Evolutionary conservation across 1,140 invertebrate genomes (phyloP).

Genomic region (Bacillus rossius): DNA sequence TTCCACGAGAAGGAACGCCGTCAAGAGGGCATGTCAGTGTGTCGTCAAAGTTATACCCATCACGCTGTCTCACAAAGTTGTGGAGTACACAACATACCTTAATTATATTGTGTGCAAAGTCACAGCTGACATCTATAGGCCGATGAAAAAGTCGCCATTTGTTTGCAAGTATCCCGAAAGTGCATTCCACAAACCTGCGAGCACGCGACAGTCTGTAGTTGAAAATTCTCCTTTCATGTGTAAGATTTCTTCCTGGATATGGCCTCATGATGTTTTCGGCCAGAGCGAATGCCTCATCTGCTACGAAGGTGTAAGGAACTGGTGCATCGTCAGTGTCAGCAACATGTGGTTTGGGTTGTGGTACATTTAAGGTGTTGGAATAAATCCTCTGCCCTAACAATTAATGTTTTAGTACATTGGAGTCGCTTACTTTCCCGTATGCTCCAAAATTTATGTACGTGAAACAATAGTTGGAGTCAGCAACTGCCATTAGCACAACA

Average conservation of each 20-base stretch:
- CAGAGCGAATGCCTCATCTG: constrained; percentile 43
- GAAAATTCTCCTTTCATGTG: constrained; percentile 35
- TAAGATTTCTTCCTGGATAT: constrained; percentile 33
- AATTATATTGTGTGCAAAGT: constrained; percentile 31
- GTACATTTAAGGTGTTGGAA: background rate
- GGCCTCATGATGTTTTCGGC: constrained; percentile 40
- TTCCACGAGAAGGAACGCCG: too few species aligned
- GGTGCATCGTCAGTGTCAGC: background rate
- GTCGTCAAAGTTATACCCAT: constrained; percentile 23
- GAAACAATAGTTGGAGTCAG: constrained; percentile 25
- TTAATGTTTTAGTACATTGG: background rate
- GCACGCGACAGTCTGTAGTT: constrained; percentile 39
- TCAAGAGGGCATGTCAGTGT: constrained; percentile 3
- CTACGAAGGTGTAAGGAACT: constrained; percentile 25
- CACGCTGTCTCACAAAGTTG: constrained; percentile 25
- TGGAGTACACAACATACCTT: constrained; percentile 36
- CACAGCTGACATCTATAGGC: constrained; percentile 1
- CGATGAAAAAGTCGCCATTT: constrained; percentile 23
- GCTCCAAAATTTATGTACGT: constrained; percentile 27
- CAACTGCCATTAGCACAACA: constrained; percentile 26
- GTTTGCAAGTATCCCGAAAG: constrained; percentile 32
- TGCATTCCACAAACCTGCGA: constrained; percentile 33
- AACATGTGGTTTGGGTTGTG: background rate
- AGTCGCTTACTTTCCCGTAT: constrained; percentile 26
- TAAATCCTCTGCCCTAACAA: background rate